A percentile compares a stretch with the other conserved stretches of the same genome.
Conservation (phyloP, 1,140 invertebrate genomes). For the Pristionchus pacificus region DNA sequence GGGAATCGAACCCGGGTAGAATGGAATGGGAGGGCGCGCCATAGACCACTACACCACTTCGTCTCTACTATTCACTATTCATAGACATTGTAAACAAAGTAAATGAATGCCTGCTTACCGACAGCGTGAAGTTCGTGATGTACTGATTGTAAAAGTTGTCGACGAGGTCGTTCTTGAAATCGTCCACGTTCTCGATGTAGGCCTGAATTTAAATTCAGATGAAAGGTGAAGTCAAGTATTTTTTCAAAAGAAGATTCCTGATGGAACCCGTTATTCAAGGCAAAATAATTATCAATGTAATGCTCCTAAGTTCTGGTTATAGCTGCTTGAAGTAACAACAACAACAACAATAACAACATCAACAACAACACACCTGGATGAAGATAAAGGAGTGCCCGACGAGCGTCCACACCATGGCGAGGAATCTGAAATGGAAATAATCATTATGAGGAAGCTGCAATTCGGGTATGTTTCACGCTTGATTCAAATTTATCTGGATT, state of each 20-base stretch:
- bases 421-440: constrained; percentile 22
- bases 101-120: no score
- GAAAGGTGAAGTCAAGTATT: background rate
- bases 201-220: constrained; percentile 29
- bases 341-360: no score
- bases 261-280: background rate
- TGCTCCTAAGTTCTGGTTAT: no score
- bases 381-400: constrained; percentile 58
- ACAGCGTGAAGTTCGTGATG: constrained; percentile 56
- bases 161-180: constrained; percentile 53
- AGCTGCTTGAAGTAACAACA: no score
- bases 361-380: constrained; percentile 35
- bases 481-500: no score
- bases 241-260: background rate
- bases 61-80: background rate
- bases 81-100: background rate
- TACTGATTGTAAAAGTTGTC: constrained; percentile 57
- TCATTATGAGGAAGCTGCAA: no score
- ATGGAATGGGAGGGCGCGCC: no score
- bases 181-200: constrained; percentile 54
- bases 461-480: no score
- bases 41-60: no score
- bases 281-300: no score
- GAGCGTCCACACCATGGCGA: constrained; percentile 56
- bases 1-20: no score